phyloP scores from a whole-genome alignment of 2,797 vertebrate genomes.

The Notamacropus eugenii region DNA sequence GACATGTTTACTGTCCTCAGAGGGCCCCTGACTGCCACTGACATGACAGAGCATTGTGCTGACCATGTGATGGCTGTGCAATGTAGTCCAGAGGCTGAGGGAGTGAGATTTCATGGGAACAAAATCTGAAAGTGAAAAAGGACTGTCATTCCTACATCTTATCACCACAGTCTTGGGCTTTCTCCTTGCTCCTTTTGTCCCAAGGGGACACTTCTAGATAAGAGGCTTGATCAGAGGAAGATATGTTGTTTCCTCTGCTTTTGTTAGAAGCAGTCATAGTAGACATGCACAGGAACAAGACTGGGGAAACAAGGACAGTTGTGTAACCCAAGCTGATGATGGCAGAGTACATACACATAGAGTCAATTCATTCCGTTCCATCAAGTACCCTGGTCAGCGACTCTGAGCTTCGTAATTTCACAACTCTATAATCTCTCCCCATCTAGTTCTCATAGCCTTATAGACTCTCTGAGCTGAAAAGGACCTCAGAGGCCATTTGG shows the following conservation, averaged over 20 bases:
- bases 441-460: background rate
- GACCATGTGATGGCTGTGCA: conserved; percentile 59
- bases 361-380: background rate
- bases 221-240: background rate
- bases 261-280: background rate
- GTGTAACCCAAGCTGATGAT: background rate
- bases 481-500: background rate
- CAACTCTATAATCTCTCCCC: background rate
- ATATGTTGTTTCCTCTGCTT: background rate
- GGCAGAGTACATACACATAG: background rate
- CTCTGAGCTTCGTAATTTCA: background rate
- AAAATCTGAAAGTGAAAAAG: conserved; percentile 69
- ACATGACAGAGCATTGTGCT: conserved; percentile 57
- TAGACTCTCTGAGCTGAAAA: background rate
- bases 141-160: conserved; percentile 77
- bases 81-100: conserved; percentile 67
- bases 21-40: conserved; percentile 30
- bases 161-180: conserved; percentile 71
- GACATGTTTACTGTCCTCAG: conserved; percentile 63
- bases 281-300: background rate
- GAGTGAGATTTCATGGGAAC: conserved; percentile 78
- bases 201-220: background rate
- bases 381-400: background rate
- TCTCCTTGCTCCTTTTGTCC: background rate
- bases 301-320: background rate